phyloP scores from a whole-genome alignment of 2,888 invertebrate species.

The Micoletzkya japonica region DNA sequence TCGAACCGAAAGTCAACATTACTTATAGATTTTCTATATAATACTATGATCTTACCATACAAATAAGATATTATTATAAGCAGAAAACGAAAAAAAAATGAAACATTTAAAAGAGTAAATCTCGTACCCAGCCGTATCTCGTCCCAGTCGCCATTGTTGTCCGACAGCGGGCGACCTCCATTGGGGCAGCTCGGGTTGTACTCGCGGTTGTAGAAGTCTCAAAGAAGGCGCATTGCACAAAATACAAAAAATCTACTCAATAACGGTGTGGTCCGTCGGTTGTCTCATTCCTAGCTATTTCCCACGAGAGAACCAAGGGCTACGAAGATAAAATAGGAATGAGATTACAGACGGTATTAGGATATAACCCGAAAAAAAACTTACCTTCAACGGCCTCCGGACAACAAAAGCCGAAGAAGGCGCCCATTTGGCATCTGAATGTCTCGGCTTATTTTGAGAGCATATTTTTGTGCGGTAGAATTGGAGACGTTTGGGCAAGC shows the following conservation, averaged over 20 bases:
- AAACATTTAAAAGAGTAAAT: not conserved
- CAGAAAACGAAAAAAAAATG: not conserved
- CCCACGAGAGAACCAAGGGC: no score
- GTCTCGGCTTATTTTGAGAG: conserved; percentile 4
- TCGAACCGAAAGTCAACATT: not conserved
- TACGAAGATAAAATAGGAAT: no score
- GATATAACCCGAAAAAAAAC: not conserved
- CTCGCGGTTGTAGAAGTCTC: conserved; percentile 27
- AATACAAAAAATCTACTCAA: not conserved
- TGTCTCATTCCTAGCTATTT: no score
- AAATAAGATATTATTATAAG: not conserved
- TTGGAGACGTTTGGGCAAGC: no score
- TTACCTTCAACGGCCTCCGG: conserved; percentile 39
- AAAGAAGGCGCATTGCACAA: not conserved
- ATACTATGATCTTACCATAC: not conserved
- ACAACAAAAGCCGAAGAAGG: conserved; percentile 55
- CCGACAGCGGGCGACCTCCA: not conserved
- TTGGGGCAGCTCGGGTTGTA: conserved; percentile 27
- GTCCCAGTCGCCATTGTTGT: conserved; percentile 25
- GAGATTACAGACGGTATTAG: no score
- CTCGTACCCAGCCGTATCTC: conserved; percentile 17
- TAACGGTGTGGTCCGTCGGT: not conserved
- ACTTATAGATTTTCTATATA: not conserved
- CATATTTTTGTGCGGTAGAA: no score
- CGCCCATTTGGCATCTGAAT: conserved; percentile 50